Percentiles rank a stretch among this genome's conserved stretches.
phyloP scores from a whole-genome alignment of 64 coral and sea anemone genomes.

The Dendrophyllia cribrosa region DNA sequence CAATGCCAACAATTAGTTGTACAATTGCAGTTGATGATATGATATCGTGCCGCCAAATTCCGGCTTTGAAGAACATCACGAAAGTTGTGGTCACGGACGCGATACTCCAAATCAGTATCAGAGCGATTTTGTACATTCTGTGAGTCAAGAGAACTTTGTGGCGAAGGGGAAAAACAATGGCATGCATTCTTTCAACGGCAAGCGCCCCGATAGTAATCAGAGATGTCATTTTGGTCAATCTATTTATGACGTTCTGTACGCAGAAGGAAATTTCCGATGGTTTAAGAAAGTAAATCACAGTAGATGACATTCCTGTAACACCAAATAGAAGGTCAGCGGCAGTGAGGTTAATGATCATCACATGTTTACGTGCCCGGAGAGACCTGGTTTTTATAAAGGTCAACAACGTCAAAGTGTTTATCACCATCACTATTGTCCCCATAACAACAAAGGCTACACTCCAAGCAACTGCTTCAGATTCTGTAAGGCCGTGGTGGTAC shows the following conservation, averaged over 20 bases:
- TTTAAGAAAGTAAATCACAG: neutral
- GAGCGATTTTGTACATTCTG: neutral
- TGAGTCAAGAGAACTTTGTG: neutral
- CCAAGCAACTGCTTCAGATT: neutral
- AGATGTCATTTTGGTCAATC: neutral
- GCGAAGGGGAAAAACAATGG: neutral
- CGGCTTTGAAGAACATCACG: neutral
- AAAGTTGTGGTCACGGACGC: neutral
- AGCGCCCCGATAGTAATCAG: neutral
- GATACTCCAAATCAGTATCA: neutral
- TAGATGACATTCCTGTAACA: neutral
- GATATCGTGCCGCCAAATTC: neutral
- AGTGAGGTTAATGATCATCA: slow-evolving; percentile 32
- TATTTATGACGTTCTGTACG: neutral
- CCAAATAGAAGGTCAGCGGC: slow-evolving; percentile 32
- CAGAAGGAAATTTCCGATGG: neutral
- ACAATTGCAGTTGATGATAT: neutral
- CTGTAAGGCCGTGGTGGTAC: no score
- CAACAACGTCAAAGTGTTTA: neutral
- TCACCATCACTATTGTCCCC: neutral
- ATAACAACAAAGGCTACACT: neutral
- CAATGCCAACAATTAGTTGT: neutral
- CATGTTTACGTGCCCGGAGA: neutral
- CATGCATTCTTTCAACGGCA: neutral
- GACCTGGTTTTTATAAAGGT: slow-evolving; percentile 32